A percentile compares a stretch with the other conserved stretches of the same genome.
phyloP scores from a whole-genome alignment of 2,113 vertebrate species.

The Ia io region DNA sequence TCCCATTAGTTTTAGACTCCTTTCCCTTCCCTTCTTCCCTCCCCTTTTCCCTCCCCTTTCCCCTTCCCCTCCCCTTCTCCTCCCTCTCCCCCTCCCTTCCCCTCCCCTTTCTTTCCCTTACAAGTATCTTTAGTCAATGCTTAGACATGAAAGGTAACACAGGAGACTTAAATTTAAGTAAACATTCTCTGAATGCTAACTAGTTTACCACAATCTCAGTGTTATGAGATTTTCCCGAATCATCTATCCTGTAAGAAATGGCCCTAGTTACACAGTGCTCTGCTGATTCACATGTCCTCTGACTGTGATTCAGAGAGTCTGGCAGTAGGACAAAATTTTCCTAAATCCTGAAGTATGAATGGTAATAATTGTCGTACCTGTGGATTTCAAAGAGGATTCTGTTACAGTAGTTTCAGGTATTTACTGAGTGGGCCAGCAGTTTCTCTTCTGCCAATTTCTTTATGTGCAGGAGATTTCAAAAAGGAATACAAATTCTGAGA shows the following conservation, averaged over 20 bases:
- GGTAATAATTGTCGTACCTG: neutral
- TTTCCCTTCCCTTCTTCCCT: neutral
- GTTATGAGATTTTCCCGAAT: neutral
- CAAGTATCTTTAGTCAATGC: neutral
- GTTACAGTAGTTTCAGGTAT: neutral
- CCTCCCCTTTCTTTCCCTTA: accelerated
- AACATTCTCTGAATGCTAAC: neutral
- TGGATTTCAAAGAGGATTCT: constrained; percentile 17
- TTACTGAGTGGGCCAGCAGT: neutral
- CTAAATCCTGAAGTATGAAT: neutral
- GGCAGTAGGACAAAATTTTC: neutral
- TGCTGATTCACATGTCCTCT: neutral
- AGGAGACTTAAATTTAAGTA: neutral
- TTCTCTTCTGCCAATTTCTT: neutral
- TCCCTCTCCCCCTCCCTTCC: no score
- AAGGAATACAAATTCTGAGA: neutral
- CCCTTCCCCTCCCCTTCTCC: no score
- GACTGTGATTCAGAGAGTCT: neutral
- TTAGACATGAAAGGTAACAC: neutral
- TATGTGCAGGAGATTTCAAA: neutral
- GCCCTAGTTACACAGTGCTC: neutral
- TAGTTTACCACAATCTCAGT: neutral
- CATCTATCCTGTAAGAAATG: neutral
- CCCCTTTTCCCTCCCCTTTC: accelerated
- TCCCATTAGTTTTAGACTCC: neutral